Base-by-base conservation (phyloP, 30 jellyfish, hydroid and myxozoan genomes). In the Hydra vulgaris region DNA sequence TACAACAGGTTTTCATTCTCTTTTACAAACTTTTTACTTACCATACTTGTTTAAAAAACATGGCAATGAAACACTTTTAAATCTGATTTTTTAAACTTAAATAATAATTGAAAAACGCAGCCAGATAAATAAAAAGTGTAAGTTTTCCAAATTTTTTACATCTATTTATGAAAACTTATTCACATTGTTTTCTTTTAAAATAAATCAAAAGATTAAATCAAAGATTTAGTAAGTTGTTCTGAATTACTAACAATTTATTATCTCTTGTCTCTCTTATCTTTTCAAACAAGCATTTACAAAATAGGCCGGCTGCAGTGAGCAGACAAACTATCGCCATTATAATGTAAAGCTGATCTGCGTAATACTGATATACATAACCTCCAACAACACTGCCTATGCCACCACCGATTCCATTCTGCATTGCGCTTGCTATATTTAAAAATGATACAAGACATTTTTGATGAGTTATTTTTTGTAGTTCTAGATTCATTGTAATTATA, bases 361-460 rank as follows among this genome's bases (percentile, higher is more conserved):
- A 70, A 21, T 70, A 25, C 76, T 70, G 26, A 0, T 21, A 70
- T 18, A 70, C 8, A 0, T 8, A 21, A 17, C 76, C 76, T 7
- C 76, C 76, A 70, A 70, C 18, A 22, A 17, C 76, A 70, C 76
- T 25, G 17, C 40, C 76, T 8, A 70, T 17, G 0, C 76, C 76
- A 70, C 76, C 76, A 15, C 76, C 76, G 17, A 70, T 70, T 21
- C 76, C 76, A 18, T 25, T 70, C 12, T 70, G 40, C 26, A 70
- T 25, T 22, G 18, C 40, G 18, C 76, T 22, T 7, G 26, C 76
- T 21, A 70, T 70, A 21, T 22, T 70, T 0, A 70, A 70, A 22
- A 70, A 21, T 70, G 40, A 22, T 8, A 25, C 40, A 12, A 70
- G 40, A 17, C 76, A 21, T 16, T 25, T 70, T 21, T 22, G 76